A percentile compares a stretch with the other conserved stretches of the same genome.
phyloP scores from a whole-genome alignment of 2,888 invertebrate species.

The Hermaeophaga mercurialis region DNA sequence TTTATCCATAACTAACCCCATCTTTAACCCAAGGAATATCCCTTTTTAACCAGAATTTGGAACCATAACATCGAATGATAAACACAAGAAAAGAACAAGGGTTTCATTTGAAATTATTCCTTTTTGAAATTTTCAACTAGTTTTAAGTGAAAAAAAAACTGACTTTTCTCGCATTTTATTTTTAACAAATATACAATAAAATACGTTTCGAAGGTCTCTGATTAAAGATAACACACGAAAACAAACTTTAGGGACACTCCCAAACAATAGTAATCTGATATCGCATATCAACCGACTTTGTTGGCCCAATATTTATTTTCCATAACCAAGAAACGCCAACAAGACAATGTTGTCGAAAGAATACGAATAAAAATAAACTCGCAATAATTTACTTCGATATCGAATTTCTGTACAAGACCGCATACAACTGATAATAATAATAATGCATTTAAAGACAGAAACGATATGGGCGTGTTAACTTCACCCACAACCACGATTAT shows the following conservation, averaged over 20 bases:
- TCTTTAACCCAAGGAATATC: too few species aligned
- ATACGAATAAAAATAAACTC: background rate
- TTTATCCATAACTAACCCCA: too few species aligned
- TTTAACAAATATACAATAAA: background rate
- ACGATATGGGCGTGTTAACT: conserved; percentile 1
- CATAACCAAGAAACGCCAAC: conserved; percentile 6
- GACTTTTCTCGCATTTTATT: too few species aligned
- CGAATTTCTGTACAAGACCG: conserved; percentile 1
- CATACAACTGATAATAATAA: conserved; percentile 1
- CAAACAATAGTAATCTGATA: conserved; percentile 11
- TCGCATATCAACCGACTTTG: conserved; percentile 4
- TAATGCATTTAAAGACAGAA: conserved; percentile 2
- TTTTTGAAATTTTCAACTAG: too few species aligned
- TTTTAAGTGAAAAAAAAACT: too few species aligned
- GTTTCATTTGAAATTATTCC: too few species aligned
- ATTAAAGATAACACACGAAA: conserved; percentile 13
- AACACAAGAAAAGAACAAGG: too few species aligned
- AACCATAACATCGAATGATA: too few species aligned
- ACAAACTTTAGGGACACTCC: conserved; percentile 1
- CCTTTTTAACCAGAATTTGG: too few species aligned
- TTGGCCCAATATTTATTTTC: conserved; percentile 11
- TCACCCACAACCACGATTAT: background rate
- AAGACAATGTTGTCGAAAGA: conserved; percentile 1
- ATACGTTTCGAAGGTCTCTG: background rate
- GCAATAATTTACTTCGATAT: background rate